These are phyloP conservation scores for Atlantisia rogersi DNA, from an alignment of 2,113 vertebrate genomes.

Conservation along the genomic window DNA sequence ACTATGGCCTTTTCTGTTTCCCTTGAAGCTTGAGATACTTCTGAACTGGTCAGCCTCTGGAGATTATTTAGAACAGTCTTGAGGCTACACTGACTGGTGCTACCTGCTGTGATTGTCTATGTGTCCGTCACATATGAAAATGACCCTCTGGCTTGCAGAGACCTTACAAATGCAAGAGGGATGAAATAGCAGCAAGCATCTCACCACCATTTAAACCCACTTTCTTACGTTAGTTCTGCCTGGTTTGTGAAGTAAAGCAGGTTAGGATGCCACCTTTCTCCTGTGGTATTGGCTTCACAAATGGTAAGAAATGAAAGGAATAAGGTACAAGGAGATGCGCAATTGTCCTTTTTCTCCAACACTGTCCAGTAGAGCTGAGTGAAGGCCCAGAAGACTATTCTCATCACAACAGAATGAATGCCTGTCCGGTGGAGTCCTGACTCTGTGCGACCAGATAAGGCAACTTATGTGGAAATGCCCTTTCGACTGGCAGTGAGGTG, in stretches of 20 bases:
- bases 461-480: not conserved
- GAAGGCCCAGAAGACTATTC: not conserved
- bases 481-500: not conserved
- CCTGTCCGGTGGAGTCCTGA: not conserved
- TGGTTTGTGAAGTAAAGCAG: not conserved
- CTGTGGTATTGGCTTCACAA: not conserved
- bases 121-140: rapidly evolving
- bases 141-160: not conserved
- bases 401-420: not conserved
- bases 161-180: not conserved
- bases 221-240: not conserved
- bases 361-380: not conserved
- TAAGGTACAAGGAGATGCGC: not conserved
- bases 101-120: not conserved
- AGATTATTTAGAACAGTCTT: not conserved
- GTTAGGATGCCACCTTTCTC: not conserved
- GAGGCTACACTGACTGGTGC: not conserved
- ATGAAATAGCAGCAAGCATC: not conserved
- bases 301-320: not conserved
- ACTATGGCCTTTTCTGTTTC: not conserved
- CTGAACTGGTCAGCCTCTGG: not conserved
- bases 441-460: not conserved
- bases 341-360: not conserved
- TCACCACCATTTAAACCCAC: not conserved
- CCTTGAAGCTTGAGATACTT: not conserved